Base-by-base conservation (phyloP, 1,140 invertebrate genomes). In the Ctenoplectra terminalis region DNA sequence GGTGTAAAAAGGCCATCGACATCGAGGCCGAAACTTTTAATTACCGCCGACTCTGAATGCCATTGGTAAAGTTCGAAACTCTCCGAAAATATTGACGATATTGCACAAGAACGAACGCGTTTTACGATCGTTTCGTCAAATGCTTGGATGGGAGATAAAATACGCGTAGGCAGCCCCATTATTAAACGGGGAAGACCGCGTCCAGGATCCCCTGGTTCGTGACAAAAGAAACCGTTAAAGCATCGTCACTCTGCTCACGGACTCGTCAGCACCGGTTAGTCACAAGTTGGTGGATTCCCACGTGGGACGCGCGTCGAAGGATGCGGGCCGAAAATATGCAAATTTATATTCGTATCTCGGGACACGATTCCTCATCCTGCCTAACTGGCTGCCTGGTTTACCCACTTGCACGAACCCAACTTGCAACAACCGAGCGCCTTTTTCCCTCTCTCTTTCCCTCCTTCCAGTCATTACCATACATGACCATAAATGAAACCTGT, bases 301-400 rank as follows among this genome's bases (percentile, higher is more conserved):
- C 91, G 91, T 91, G 91, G 91, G 92, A 88, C 91, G 66, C 61
- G 70, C 76, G 66, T 83, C 80, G 76, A 88, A 87, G 88, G 90
- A 92, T 91, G 89, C 91, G 91, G 91, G 92, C 91, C 92, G 87
- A 93, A 93, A 92, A 92, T 93, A 93, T 93, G 92, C 89, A 92
- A 93, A 93, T 93, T 64, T 74, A 72, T 63, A 76, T 85, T 63
- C 70, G 78, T 77, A 84, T 87, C 83, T 78, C 82, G 46, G 69
- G 56, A 74, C 83, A 73, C 87, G 85, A 89, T 89, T 89, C 85
- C 85, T 89, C 87, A 81, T 84, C 72, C 85, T 78, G 87, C 54
- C 48, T 48, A 31, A 50, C 69, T 66, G 78, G 73, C 82, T 86
- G 84, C 60, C 56, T 69, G 81, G 52, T 80, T 82, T 81, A 67